Base-by-base conservation (phyloP, 2,888 invertebrate species). In the Leptinotarsa juncta region DNA sequence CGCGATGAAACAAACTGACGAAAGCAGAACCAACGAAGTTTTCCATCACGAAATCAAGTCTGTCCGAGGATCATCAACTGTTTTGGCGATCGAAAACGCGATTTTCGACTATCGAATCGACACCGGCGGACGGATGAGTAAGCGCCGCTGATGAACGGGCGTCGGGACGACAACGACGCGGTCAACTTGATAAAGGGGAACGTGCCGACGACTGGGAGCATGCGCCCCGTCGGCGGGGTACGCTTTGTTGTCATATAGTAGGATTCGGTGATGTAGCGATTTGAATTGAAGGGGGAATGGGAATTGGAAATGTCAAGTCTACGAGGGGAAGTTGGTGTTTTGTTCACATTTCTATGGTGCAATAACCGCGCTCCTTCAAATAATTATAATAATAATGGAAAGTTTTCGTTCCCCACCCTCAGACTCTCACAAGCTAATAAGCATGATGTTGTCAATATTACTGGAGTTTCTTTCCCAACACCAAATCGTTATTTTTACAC, bases 141-240 rank as follows among this genome's bases (percentile, higher is more conserved):
- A 76, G 66, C 76, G 73, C 71, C 71, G 67, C 71, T 74, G 74
- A 74, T 70, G 51, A 60, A 60, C 67, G 55, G 73, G 71, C 73
- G 76, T 73, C 76, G 71, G 18, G 71, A 71, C 73, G 73, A 65
- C 20, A 57, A 57, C 70, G 74, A 51, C 62, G 65, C 76, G 71
- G 55, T 70, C 67, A 67, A 65, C 69, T 69, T 73, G 65, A 69
- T 73, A 75, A 75, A 67, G 70, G 75, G 75, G 71, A 74, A 67
- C 62, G n/a, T 42, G 62, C 62, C 62, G 32, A n/a, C 32, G 51
- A 18, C 32, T 4, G n/a, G 16, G 68, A 23, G 69, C 69, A 48
- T 42, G 57, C 69, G 69, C 57, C 10, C 18, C 32, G 18, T 3
- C 0, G 3, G 23, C 55, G 57, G 48, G 60, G 18, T 15, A 69